Conservation (phyloP, 2,888 invertebrate genomes). For the Bellardia pandia region DNA sequence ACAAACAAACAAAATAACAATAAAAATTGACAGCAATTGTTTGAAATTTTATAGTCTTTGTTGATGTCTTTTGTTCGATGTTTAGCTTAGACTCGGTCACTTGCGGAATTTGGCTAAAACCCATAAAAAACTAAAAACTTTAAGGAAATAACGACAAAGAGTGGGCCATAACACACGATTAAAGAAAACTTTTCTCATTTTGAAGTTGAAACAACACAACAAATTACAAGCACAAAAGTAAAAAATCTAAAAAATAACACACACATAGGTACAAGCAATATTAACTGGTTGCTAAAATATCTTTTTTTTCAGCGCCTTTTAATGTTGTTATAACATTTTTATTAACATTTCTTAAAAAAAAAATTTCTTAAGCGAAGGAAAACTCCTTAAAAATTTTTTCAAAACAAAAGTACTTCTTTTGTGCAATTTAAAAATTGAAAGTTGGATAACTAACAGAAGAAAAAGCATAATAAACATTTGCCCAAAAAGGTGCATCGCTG, state of each 20-base stretch:
- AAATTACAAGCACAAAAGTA: conserved; percentile 53
- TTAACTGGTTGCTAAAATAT: conserved; percentile 53
- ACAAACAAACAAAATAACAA: conserved; percentile 42
- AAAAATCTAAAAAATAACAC: conserved; percentile 17
- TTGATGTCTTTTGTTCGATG: conserved; percentile 10
- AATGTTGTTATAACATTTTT: conserved; percentile 50
- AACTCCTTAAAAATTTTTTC: conserved; percentile 29
- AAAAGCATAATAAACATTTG: conserved; percentile 20
- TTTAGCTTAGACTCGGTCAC: conserved; percentile 46
- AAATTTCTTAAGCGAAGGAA: conserved; percentile 8
- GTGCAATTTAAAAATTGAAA: conserved; percentile 16
- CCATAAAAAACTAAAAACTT: conserved; percentile 39
- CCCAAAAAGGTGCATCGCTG: conserved; percentile 59
- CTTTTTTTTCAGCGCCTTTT: conserved; percentile 30
- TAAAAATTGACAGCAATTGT: conserved; percentile 60
- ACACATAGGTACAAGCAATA: conserved; percentile 49
- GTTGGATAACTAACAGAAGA: neutral
- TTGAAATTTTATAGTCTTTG: conserved; percentile 50
- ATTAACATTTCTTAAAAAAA: conserved; percentile 55
- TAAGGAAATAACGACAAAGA: conserved; percentile 25
- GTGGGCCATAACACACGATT: conserved; percentile 69
- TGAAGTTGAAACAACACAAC: conserved; percentile 68
- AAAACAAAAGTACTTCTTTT: conserved; percentile 53
- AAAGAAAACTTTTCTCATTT: conserved; percentile 71
- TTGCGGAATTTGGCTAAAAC: conserved; percentile 32